Conservation (phyloP, 2,888 invertebrate genomes). For the Chesias legatella region DNA sequence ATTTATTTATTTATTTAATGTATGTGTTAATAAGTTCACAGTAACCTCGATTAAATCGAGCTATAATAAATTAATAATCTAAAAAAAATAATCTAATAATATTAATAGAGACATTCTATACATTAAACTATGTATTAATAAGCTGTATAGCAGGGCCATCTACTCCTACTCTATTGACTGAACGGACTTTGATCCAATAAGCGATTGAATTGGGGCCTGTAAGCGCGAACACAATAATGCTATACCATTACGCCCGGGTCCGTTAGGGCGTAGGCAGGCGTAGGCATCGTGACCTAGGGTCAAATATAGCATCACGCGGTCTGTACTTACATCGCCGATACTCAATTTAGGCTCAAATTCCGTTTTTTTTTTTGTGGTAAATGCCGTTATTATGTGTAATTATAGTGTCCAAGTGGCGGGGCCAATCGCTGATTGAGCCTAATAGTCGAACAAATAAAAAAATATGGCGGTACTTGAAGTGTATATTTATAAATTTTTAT, state of each 20-base stretch:
- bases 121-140: no score
- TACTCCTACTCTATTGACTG: slow-evolving; percentile 20
- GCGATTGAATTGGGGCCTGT: slow-evolving; percentile 14
- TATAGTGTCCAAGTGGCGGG: slow-evolving; percentile 11
- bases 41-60: no score
- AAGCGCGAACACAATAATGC: slow-evolving; percentile 18
- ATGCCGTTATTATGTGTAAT: slow-evolving; percentile 12
- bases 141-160: slow-evolving; percentile 1
- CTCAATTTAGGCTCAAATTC: slow-evolving; percentile 9
- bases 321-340: slow-evolving; percentile 22
- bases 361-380: slow-evolving; percentile 17
- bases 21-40: no score
- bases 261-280: slow-evolving; percentile 19
- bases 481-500: slow-evolving; percentile 14
- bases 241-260: slow-evolving; percentile 9
- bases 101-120: no score
- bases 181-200: slow-evolving; percentile 17
- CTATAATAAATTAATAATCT: no score
- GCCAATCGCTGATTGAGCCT: slow-evolving; percentile 14
- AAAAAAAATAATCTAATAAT: no score
- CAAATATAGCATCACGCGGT: slow-evolving; percentile 18
- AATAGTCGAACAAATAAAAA: slow-evolving; percentile 16
- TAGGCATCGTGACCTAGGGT: slow-evolving; percentile 10
- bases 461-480: slow-evolving; percentile 2
- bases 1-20: no score